Conservation (phyloP, 2,113 vertebrate species). For the Semicossyphus pulcher region DNA sequence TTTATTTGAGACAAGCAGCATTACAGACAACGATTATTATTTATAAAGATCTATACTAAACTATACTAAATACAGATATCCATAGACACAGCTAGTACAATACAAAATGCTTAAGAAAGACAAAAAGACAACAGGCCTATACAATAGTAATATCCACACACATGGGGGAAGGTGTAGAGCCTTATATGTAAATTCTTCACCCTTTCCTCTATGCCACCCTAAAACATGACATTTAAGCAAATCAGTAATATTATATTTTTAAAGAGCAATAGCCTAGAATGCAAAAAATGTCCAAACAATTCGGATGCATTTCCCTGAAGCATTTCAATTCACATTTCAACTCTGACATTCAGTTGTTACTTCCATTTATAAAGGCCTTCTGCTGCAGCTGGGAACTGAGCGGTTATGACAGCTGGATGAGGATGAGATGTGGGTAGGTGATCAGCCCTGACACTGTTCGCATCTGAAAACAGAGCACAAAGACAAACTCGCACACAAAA, state of each 20-base stretch:
- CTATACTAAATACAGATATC: background rate
- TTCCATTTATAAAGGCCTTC: conserved; percentile 61
- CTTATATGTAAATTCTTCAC: background rate
- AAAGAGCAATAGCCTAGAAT: conserved; percentile 1
- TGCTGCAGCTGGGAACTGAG: conserved; percentile 54
- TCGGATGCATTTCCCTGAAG: conserved; percentile 36
- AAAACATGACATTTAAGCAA: conserved; percentile 9
- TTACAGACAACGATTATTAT: conserved; percentile 6
- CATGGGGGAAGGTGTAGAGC: background rate
- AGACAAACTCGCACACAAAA: conserved; percentile 61
- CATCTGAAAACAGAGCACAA: conserved; percentile 77
- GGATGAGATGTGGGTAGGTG: conserved; percentile 67
- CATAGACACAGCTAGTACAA: background rate
- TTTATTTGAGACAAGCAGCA: background rate
- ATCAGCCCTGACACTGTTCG: conserved; percentile 77
- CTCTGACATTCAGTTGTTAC: conserved; percentile 55
- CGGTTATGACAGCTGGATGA: conserved; percentile 70
- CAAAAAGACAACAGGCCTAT: no score
- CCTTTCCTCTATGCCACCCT: background rate
- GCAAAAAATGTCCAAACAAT: conserved; percentile 1
- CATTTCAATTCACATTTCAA: conserved; percentile 40
- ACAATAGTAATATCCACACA: background rate
- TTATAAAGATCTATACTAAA: background rate
- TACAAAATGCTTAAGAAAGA: background rate
- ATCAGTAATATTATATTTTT: background rate